Conservation (phyloP, 2,888 invertebrate genomes). For the Galerucella nymphaeae region DNA sequence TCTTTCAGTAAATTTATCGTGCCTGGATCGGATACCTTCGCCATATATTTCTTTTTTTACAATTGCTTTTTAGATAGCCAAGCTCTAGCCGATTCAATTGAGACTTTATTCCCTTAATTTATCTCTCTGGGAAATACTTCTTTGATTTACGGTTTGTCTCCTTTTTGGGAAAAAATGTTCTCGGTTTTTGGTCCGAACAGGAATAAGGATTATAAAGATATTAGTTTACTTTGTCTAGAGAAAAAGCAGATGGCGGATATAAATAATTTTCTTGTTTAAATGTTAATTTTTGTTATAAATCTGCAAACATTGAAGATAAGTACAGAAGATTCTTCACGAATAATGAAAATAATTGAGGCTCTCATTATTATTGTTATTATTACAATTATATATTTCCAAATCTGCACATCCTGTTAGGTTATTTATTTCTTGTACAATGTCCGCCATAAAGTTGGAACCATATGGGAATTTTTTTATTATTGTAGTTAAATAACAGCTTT, state of each 20-base stretch:
- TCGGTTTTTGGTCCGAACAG: constrained; percentile 1
- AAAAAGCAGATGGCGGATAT: neutral
- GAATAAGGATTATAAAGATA: neutral
- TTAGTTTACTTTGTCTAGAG: neutral
- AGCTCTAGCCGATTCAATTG: constrained; percentile 40
- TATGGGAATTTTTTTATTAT: too few species aligned
- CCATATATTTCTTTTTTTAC: constrained; percentile 59
- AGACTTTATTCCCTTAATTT: constrained; percentile 42
- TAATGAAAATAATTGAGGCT: too few species aligned
- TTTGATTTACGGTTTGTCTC: constrained; percentile 34
- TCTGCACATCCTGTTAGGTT: too few species aligned
- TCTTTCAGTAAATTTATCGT: constrained; percentile 58
- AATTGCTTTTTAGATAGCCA: constrained; percentile 54
- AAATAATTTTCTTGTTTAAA: too few species aligned
- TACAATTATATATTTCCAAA: too few species aligned
- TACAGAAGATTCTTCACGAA: too few species aligned
- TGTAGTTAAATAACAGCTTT: too few species aligned
- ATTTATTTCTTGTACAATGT: too few species aligned
- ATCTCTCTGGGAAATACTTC: constrained; percentile 33
- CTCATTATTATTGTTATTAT: too few species aligned
- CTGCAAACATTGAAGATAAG: too few species aligned
- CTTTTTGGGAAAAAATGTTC: constrained; percentile 27
- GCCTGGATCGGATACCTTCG: constrained; percentile 58
- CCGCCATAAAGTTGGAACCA: too few species aligned
- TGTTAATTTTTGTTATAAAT: too few species aligned